A percentile compares a stretch with the other conserved stretches of the same genome.
Evolutionary conservation across 2,113 vertebrate genomes (phyloP).

Genomic region (Seriola aureovittata): DNA sequence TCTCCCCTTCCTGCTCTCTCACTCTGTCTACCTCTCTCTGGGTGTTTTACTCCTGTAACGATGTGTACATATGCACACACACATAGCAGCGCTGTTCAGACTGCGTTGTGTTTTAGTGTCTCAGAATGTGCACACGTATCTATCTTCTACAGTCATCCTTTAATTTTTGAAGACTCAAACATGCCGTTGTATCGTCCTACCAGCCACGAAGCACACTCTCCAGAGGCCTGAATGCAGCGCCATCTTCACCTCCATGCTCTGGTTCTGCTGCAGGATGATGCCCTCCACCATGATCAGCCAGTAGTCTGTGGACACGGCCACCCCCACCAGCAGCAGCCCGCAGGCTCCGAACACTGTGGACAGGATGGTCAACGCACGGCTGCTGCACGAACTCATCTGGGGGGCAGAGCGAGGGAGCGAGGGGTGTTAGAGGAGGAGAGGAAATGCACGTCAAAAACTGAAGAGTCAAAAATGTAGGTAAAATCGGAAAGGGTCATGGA

Average conservation of each 20-base stretch:
- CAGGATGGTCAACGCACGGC: constrained; percentile 93
- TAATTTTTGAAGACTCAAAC: background rate
- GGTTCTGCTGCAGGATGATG: constrained; percentile 92
- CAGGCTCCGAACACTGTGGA: constrained; percentile 94
- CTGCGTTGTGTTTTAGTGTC: background rate
- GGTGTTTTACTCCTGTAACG: constrained; percentile 5
- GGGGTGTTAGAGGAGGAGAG: constrained; percentile 14
- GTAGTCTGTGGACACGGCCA: constrained; percentile 95
- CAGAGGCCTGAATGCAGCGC: constrained; percentile 94
- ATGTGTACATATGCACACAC: constrained; percentile 11
- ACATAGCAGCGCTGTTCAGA: background rate
- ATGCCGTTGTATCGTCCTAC: constrained; percentile 72
- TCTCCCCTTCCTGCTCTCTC: constrained; percentile 15
- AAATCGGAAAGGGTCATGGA: constrained; percentile 3
- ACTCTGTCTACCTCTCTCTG: constrained; percentile 6
- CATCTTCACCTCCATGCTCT: constrained; percentile 95
- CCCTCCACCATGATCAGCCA: constrained; percentile 96
- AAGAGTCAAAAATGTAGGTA: constrained; percentile 10
- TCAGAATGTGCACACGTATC: background rate
- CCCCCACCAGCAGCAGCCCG: constrained; percentile 92
- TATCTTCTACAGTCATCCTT: background rate
- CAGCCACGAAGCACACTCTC: constrained; percentile 94
- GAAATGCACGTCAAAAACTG: constrained; percentile 14
- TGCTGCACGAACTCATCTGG: constrained; percentile 94
- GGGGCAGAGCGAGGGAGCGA: constrained; percentile 26